phyloP scores from a whole-genome alignment of 2,797 vertebrate species.

The Anniella stebbinsi region DNA sequence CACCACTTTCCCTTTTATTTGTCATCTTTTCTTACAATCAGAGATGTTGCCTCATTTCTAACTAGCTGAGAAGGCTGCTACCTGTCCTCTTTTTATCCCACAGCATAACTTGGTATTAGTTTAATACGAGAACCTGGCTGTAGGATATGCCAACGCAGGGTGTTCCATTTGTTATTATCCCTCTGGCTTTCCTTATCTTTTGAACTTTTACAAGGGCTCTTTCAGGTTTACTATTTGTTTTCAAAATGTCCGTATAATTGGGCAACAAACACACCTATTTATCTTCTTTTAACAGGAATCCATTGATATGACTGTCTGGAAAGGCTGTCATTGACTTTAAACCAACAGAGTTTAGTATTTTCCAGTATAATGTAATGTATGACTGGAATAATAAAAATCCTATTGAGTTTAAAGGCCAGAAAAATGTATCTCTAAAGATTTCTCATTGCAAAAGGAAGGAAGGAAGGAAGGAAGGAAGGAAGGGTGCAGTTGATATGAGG shows the following conservation, averaged over 20 bases:
- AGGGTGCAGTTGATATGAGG: too few relatives aligned
- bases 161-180: not conserved
- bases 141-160: not conserved
- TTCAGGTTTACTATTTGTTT: constrained; percentile 32
- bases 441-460: not conserved
- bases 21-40: constrained; percentile 18
- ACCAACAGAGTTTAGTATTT: constrained; percentile 46
- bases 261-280: constrained; percentile 35
- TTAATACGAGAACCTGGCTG: not conserved
- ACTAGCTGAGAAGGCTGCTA: not conserved
- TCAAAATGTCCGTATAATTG: not conserved
- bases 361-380: not conserved
- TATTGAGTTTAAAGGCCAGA: constrained; percentile 23
- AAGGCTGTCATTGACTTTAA: constrained; percentile 44
- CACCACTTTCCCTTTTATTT: constrained; percentile 22
- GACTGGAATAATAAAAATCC: constrained; percentile 41
- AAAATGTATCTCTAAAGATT: not conserved
- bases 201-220: not conserved
- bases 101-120: constrained; percentile 16
- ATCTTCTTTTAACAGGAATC: constrained; percentile 8
- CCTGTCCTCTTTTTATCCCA: constrained; percentile 26
- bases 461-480: not conserved
- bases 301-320: constrained; percentile 15
- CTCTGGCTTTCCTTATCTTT: constrained; percentile 26
- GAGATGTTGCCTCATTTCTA: constrained; percentile 37